phyloP scores from a whole-genome alignment of 2,797 vertebrate genomes.

The Acanthurus tractus region DNA sequence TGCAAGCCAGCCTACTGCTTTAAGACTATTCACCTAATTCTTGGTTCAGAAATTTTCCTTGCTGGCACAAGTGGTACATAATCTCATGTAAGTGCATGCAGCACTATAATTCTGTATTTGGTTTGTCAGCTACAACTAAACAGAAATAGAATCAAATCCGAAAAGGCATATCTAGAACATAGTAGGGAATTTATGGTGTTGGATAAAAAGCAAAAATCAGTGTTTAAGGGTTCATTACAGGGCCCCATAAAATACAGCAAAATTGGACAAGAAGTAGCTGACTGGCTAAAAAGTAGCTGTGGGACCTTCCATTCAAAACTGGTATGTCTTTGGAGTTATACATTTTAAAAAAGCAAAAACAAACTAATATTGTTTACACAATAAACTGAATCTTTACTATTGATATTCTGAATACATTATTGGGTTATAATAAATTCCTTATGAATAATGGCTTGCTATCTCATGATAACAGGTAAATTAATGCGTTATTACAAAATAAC shows the following conservation, averaged over 20 bases:
- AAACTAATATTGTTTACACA: too few relatives aligned
- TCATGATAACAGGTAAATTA: too few relatives aligned
- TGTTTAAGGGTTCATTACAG: neutral
- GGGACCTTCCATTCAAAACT: neutral
- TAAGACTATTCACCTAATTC: slow-evolving; percentile 4
- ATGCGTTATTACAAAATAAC: too few relatives aligned
- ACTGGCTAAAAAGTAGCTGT: neutral
- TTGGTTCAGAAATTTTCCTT: slow-evolving; percentile 20
- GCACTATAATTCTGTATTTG: neutral
- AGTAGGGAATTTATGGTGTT: neutral
- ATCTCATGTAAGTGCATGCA: slow-evolving; percentile 4
- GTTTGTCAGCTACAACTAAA: slow-evolving; percentile 14
- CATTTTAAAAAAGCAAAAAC: neutral
- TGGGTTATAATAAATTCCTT: too few relatives aligned
- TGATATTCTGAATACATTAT: too few relatives aligned
- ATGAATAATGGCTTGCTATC: too few relatives aligned
- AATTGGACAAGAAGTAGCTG: neutral
- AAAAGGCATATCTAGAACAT: neutral
- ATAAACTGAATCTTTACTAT: too few relatives aligned
- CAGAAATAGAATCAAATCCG: slow-evolving; percentile 9
- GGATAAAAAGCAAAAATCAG: neutral
- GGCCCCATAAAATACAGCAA: neutral
- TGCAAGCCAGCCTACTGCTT: neutral
- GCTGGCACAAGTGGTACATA: slow-evolving; percentile 21
- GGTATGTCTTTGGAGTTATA: neutral